Base-by-base conservation (phyloP, 1,140 invertebrate species). In the Plutomurus gul region DNA sequence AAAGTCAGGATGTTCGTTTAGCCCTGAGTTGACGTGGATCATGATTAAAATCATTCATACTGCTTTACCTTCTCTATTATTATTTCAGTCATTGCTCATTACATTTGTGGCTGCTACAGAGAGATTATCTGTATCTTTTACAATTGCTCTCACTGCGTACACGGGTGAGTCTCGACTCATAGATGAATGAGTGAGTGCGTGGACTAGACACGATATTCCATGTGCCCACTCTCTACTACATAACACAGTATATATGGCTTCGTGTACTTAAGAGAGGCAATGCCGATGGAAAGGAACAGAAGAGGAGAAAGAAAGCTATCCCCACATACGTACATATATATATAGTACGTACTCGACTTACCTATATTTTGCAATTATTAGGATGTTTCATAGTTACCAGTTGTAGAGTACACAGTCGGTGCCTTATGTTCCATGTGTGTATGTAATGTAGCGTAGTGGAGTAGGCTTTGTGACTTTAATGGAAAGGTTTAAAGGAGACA, bases 21-120 rank as follows among this genome's bases (percentile, higher is more conserved):
- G 36, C 40, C 27, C 36, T 76, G 30, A 36, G 56, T 65, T 76
- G 75, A 49, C 40, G 60, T 46, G 30, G 76, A 77, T 77, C 76
- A 65, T 77, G 76, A 77, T 77, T 71, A 72, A 77, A 77, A 71
- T 71, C 75, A 70, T 77, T 40, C 65, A 71, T n/a, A 33, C 5
- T 40, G 47, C 65, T 77, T 39, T 71, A 18, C 49, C 75, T 76
- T 40, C 56, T 43, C 75, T 72, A 77, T 77, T 77, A 77, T 77
- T 77, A 77, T 77, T 77, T 72, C 47, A 77, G 76, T 49, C 75
- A 65, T 76, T 77, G 43, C 76, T 77, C 65, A 77, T 77, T 77
- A 46, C 43, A 27, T 30, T n/a, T n/a, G n/a, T n/a, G n/a, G n/a
- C n/a, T n/a, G n/a, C n/a, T n/a, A n/a, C n/a, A n/a, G n/a, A n/a